These are phyloP conservation scores for Caligus rogercresseyi DNA, from an alignment of 1,140 invertebrate genomes.

Conservation along the genomic window DNA sequence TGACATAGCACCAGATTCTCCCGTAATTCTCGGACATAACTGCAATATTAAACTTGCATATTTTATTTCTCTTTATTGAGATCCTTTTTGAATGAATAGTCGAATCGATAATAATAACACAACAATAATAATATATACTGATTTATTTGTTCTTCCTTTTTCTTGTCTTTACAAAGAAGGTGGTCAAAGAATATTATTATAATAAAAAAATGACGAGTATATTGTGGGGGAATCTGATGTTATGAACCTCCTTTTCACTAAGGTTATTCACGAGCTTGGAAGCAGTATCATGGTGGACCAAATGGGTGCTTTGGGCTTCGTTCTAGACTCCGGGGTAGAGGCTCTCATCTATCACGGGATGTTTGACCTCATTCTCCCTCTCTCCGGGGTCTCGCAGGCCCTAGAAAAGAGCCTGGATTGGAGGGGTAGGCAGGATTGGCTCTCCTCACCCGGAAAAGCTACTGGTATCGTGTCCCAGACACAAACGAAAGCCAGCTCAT, in stretches of 20 bases:
- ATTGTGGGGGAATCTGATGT: too few relatives aligned
- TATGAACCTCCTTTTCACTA: not conserved
- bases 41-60: too few relatives aligned
- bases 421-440: not conserved
- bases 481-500: not conserved
- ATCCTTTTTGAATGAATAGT: too few relatives aligned
- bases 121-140: too few relatives aligned
- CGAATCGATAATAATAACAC: too few relatives aligned
- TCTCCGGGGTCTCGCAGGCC: not conserved
- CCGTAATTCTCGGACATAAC: too few relatives aligned
- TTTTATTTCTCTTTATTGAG: too few relatives aligned
- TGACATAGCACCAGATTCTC: not conserved
- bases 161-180: too few relatives aligned
- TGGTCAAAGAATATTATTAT: too few relatives aligned
- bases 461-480: not conserved
- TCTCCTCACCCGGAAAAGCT: not conserved
- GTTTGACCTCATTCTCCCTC: constrained; percentile 5
- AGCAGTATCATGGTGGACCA: not conserved
- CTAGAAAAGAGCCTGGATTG: not conserved
- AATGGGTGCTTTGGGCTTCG: not conserved
- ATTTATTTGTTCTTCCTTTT: too few relatives aligned
- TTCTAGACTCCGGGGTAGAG: not conserved
- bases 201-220: too few relatives aligned
- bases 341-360: constrained; percentile 13
- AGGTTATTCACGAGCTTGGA: not conserved